Conservation (phyloP, 2,888 invertebrate species). For the Slavum lentiscoides region DNA sequence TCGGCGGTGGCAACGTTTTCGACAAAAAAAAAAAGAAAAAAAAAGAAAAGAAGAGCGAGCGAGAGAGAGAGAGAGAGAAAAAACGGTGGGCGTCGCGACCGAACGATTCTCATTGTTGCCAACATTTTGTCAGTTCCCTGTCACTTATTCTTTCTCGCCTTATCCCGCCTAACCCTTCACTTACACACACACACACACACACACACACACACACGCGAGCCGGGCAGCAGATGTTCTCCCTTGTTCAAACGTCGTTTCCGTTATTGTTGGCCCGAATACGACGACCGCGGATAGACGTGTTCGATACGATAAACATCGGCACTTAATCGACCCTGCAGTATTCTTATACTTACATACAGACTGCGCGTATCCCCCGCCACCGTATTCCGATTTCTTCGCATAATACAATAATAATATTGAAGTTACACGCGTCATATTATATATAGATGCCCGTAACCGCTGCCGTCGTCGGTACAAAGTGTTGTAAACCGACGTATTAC, state of each 20-base stretch:
- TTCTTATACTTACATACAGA: too few relatives aligned
- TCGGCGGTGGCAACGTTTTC: constrained; percentile 14
- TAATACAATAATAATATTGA: too few relatives aligned
- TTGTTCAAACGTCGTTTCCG: constrained; percentile 44
- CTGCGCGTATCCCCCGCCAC: too few relatives aligned
- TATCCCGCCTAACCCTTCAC: constrained; percentile 44
- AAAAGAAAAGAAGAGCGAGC: too few relatives aligned
- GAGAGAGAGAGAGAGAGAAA: neutral
- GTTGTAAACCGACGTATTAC: too few relatives aligned
- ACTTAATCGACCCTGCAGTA: constrained; percentile 2
- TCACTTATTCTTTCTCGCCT: constrained; percentile 39
- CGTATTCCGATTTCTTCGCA: too few relatives aligned
- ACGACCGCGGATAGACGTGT: constrained; percentile 32
- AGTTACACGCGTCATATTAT: too few relatives aligned
- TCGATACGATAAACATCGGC: constrained; percentile 15
- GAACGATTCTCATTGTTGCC: constrained; percentile 48
- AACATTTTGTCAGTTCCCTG: constrained; percentile 53
- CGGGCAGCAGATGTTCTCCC: constrained; percentile 44
- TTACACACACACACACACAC: constrained; percentile 10
- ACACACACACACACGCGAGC: too few relatives aligned
- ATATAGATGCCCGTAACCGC: too few relatives aligned
- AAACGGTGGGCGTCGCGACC: constrained; percentile 52
- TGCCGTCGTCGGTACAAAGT: too few relatives aligned
- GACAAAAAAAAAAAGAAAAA: neutral
- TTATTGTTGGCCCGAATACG: constrained; percentile 43